A percentile compares a stretch with the other conserved stretches of the same genome.
Conservation (phyloP, 1,140 invertebrate species). For the Drosophila kohkoa region DNA sequence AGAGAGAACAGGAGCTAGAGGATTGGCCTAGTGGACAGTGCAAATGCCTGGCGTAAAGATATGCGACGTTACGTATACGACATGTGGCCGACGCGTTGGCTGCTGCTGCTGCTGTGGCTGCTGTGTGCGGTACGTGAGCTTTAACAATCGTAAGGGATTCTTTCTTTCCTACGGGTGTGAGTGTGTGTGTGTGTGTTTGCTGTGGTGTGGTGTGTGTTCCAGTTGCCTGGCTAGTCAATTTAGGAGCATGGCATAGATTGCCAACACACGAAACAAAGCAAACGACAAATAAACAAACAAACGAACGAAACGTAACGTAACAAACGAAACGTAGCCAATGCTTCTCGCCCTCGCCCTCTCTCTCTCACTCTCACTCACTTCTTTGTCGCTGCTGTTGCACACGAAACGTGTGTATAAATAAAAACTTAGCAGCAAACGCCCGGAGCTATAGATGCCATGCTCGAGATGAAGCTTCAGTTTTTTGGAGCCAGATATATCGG, state of each 20-base stretch:
- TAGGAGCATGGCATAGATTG: slow-evolving; percentile 79
- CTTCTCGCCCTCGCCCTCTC: background rate
- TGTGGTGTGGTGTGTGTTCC: slow-evolving; percentile 35
- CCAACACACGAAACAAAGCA: slow-evolving; percentile 80
- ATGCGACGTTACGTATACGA: slow-evolving; percentile 78
- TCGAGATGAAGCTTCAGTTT: slow-evolving; percentile 9
- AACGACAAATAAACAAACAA: slow-evolving; percentile 82
- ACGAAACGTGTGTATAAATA: slow-evolving; percentile 79
- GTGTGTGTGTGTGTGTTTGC: background rate
- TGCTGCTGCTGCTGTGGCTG: slow-evolving; percentile 20
- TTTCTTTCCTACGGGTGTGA: slow-evolving; percentile 6
- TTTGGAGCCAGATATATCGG: slow-evolving; percentile 31
- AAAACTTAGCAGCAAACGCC: slow-evolving; percentile 74
- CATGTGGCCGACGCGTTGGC: slow-evolving; percentile 58
- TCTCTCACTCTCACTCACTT: slow-evolving; percentile 5
- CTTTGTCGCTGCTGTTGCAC: slow-evolving; percentile 34
- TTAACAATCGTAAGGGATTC: slow-evolving; percentile 76
- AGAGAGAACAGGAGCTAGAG: background rate
- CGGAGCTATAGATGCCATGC: slow-evolving; percentile 15
- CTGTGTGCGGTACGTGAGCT: slow-evolving; percentile 75
- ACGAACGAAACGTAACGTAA: slow-evolving; percentile 38
- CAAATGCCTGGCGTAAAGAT: slow-evolving; percentile 55
- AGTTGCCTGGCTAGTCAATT: slow-evolving; percentile 73
- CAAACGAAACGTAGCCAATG: slow-evolving; percentile 67
- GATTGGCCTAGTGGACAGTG: background rate